Evolutionary conservation across 2,113 vertebrate species (phyloP), one percentile per base, ranked within the genome.

Genomic region (Charina bottae): DNA sequence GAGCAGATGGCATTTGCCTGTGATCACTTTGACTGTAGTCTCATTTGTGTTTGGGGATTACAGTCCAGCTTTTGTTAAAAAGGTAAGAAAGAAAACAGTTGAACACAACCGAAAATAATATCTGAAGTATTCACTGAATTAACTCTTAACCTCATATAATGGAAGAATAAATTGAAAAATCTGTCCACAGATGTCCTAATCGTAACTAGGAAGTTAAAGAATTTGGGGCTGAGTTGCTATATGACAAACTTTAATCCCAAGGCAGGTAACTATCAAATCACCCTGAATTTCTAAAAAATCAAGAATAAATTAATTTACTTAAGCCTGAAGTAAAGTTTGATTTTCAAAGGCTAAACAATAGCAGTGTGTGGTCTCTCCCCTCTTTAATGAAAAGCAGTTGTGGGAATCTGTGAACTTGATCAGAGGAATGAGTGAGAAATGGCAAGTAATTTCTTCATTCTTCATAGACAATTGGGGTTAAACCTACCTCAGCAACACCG

Each of bases 221-320:
- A 64, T 19, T 85, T n/a, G 64, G 68, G 72, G 17, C 89, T 9
- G 88, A 84, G 3, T 10, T 1, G 87, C 2, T 83, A 12, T 89
- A 23, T 87, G 83, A 89, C n/a, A 42, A 46, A 4, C 60, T 37
- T 64, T 91, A 68, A 89, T 85, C 72, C 87, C n/a, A 64, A 92
- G 64, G 60, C 19, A 62, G 26, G 46, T 33, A 88, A 6, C 54
- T 90, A 64, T 53, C 84, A 0, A 0, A 89, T 46, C 10, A 1
- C 53, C 62, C 93, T 89, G 7, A 89, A 90, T 78, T 90, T 37
- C 49, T 90, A 84, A 90, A 90, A 24, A 78, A 89, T 15, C 85
- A 2, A 85, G 86, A 62, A 54, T 3, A 90, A 88, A 91, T n/a
- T 33, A 37, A 24, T 84, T 85, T 84, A 85, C 24, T 62, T 90